Evolutionary conservation across 1,140 invertebrate species (phyloP).

Genomic region (Procambarus clarkii): DNA sequence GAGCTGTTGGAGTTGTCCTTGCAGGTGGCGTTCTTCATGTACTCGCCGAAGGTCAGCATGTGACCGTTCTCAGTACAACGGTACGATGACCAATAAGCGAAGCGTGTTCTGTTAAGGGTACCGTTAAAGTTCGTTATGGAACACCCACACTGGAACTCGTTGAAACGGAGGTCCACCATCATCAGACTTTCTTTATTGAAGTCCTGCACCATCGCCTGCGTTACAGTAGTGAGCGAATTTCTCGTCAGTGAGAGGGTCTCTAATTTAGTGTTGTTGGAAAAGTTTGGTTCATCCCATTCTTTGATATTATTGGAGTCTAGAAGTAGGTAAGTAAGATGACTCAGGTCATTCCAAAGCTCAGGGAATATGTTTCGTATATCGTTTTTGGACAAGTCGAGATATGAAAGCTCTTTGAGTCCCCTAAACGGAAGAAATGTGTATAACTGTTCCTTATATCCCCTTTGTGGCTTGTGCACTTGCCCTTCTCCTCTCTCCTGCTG

Average conservation of each 20-base stretch:
- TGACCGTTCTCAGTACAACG: background rate
- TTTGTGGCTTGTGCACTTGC: background rate
- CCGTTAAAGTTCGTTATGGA: conserved; percentile 15
- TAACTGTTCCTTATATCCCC: background rate
- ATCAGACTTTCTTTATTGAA: conserved; percentile 35
- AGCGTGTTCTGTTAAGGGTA: conserved; percentile 41
- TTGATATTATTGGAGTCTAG: conserved; percentile 37
- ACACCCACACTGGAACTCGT: conserved; percentile 44
- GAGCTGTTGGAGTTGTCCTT: background rate
- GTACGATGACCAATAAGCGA: conserved; percentile 33
- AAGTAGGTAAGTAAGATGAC: background rate
- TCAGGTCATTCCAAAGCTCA: conserved; percentile 30
- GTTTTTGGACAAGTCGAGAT: conserved; percentile 40
- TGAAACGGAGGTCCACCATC: conserved; percentile 32
- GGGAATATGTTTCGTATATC: conserved; percentile 18
- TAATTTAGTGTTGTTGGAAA: conserved; percentile 20
- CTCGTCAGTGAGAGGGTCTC: conserved; percentile 10
- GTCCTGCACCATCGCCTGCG: conserved; percentile 51
- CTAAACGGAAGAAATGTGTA: background rate
- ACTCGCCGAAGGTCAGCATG: conserved; percentile 7
- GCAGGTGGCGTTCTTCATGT: background rate
- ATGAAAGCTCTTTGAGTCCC: background rate
- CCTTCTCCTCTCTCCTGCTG: background rate
- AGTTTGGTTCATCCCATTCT: conserved; percentile 35
- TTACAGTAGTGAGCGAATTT: conserved; percentile 35